Evolutionary conservation across 2,888 invertebrate species (phyloP), one percentile per base, ranked within the genome.

Genomic region (Hyposoter dolosus): DNA sequence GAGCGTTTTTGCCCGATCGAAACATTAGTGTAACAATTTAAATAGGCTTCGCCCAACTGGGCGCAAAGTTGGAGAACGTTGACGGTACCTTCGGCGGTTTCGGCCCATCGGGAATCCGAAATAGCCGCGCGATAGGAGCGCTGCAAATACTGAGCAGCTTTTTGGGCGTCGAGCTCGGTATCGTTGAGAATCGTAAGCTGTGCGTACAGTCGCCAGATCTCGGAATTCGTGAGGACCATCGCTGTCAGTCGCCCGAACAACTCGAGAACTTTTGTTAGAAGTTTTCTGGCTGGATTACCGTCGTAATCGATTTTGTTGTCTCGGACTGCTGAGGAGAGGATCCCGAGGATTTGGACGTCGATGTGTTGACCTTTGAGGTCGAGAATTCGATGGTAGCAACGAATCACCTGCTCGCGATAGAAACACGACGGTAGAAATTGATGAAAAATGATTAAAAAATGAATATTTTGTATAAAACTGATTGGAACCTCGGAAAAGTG

Each of bases 121-220:
- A 95, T 96, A 0, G 97, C 96, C 87, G 94, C 94, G 77, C 97
- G 95, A 92, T 97, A 97, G 0, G 98, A 97, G 92, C 97, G 96
- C 88, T 98, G 96, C 28, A 98, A 95, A 84, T 97, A 96, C 91
- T 98, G 97, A 0, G 96, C 96, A 0, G 95, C 95, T 88, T 93
- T 94, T 45, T 93, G 92, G 84, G 91, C 87, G 35, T 92, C 91
- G 45, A 93, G 90, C 50, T 93, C 91, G 12, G 92, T 94, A 35
- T 90, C 91, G 65, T 91, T 92, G 71, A 93, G 87, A 0, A 96
- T 95, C 32, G 97, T 96, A 84, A 98, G 93, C 89, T 96, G 95
- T 0, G 98, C 97, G 90, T 98, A 98, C 84, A 98, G 92, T 91
- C 97, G 96, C 99, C 98, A 99, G 7, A 98, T 93, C 83, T 96